phyloP scores from a whole-genome alignment of 2,113 vertebrate species.

The Willisornis vidua region DNA sequence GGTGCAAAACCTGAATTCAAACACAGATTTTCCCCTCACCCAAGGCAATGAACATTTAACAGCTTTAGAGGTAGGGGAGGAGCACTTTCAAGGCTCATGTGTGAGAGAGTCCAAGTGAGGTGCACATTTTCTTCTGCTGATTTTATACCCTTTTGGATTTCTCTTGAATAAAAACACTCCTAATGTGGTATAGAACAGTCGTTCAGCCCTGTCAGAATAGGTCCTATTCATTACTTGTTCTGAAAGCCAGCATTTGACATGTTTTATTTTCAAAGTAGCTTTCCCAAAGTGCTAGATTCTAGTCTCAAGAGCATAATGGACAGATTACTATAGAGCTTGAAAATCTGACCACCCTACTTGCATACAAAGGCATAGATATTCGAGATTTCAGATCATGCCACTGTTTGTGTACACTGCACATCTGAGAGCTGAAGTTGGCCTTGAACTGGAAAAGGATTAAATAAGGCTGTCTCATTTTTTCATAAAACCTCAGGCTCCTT shows the following conservation, averaged over 20 bases:
- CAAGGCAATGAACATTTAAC: not conserved
- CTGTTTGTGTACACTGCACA: not conserved
- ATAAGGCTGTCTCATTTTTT: not conserved
- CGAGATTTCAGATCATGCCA: not conserved
- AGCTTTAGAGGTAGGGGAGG: not conserved
- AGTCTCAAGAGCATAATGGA: not conserved
- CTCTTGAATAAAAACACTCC: not conserved
- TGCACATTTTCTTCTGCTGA: not conserved
- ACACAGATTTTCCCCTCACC: not conserved
- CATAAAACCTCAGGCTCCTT: not conserved
- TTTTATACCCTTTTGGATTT: not conserved
- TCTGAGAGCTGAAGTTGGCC: not conserved
- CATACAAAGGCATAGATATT: not conserved
- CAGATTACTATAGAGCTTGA: not conserved
- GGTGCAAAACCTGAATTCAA: not conserved
- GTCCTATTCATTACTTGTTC: not conserved
- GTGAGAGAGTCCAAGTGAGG: not conserved
- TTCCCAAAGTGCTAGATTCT: not conserved
- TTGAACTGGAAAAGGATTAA: constrained; percentile 24
- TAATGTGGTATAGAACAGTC: not conserved
- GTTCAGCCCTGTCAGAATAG: not conserved
- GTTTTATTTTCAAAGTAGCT: not conserved
- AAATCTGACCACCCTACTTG: not conserved
- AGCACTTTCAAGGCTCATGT: not conserved
- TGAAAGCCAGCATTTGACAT: not conserved